Evolutionary conservation across 2,797 vertebrate genomes (phyloP), one percentile per base, ranked within the genome.

Genomic region (Xenopus petersii): DNA sequence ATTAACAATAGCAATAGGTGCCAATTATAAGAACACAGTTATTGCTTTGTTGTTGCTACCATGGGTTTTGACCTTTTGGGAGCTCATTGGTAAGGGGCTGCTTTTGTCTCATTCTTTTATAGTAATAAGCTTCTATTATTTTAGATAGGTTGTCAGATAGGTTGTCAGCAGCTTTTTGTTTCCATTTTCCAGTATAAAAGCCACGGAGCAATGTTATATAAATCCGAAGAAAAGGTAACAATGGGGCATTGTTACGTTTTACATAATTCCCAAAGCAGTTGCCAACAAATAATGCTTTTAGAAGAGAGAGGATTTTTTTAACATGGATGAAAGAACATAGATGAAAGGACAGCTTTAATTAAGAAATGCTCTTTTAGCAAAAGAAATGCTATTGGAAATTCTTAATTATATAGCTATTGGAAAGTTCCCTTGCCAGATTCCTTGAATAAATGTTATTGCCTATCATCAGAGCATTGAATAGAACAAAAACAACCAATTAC

Each of bases 21-120:
- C 63, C 70, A 82, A 69, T 75, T 81, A n/a, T 82, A 82, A 82
- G 75, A 71, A 62, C 62, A 66, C 17, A 71, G 75, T 30, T 83
- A 83, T 75, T 75, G 72, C 70, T 77, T 47, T 9, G 49, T 75
- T 74, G 70, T 82, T 81, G 76, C 80, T 81, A 64, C 49, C 81
- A 81, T 83, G 79, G 82, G 82, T 76, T 64, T 78, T 81, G 76
- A 74, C 80, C 79, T 82, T 84, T 79, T 26, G 62, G 58, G n/a
- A 79, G 72, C 71, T 78, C 80, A 79, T 82, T 56, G 10, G 79
- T 70, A 75, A 60, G 64, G 74, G 79, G 54, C 71, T 68, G 11
- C 6, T 67, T 56, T 68, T 75, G 12, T 5, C 46, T 3, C 71
- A 79, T 60, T 73, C 78, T 81, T 12, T 74, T 83, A 77, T 77